A percentile compares a stretch with the other conserved stretches of the same genome.
Evolutionary conservation across 2,113 vertebrate genomes (phyloP).

Genomic region (Myotis lucifugus): DNA sequence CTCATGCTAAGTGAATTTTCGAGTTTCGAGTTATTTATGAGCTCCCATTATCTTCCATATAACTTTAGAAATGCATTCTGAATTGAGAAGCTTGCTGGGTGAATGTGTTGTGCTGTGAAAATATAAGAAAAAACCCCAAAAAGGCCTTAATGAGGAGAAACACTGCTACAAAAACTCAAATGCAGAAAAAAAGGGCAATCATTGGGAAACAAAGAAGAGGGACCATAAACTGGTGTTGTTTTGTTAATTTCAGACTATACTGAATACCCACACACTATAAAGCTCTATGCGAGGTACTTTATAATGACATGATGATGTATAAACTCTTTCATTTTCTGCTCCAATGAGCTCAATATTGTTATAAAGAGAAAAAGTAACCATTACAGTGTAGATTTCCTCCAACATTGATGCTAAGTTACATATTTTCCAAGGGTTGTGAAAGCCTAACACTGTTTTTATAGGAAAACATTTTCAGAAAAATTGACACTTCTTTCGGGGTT

Average conservation of each 20-base stretch:
- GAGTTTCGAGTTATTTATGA: not conserved
- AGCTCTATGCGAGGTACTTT: not conserved
- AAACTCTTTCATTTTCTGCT: constrained; percentile 46
- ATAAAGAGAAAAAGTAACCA: not conserved
- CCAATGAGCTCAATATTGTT: not conserved
- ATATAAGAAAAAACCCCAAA: not conserved
- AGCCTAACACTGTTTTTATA: not conserved
- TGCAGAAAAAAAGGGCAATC: not conserved
- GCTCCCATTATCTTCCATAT: not conserved
- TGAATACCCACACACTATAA: not conserved
- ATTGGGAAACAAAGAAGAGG: not conserved
- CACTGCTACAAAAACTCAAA: not conserved
- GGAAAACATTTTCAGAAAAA: constrained; percentile 34
- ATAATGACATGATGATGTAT: not conserved
- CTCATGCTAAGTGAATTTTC: not conserved
- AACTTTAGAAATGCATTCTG: not conserved
- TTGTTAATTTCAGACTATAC: not conserved
- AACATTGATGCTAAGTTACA: not conserved
- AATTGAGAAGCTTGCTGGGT: not conserved
- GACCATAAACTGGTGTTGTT: not conserved
- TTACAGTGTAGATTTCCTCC: not conserved
- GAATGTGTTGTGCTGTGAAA: not conserved
- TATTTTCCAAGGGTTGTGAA: not conserved
- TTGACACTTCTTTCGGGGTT: not conserved
- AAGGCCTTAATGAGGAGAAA: not conserved